These are phyloP conservation scores for Fregetta grallaria DNA, from an alignment of 2,113 vertebrate genomes.

Conservation along the genomic window DNA sequence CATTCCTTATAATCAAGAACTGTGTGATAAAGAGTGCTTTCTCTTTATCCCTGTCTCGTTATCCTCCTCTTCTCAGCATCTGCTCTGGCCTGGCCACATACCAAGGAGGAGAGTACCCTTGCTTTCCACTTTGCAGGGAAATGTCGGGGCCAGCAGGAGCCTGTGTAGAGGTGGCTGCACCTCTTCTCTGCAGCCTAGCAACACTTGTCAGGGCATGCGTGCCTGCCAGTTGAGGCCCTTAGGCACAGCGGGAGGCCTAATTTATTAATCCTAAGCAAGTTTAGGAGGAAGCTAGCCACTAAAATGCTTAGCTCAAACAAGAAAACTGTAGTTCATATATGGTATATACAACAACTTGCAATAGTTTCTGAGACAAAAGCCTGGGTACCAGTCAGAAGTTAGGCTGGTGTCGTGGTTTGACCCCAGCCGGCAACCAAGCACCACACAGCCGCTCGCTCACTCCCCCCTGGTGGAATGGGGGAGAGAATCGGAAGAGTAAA, in stretches of 20 bases:
- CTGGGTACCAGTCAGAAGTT: not conserved
- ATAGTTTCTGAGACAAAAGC: not conserved
- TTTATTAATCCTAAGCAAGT: not conserved
- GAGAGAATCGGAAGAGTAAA: too few relatives aligned
- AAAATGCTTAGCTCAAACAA: not conserved
- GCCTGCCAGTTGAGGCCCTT: too few relatives aligned
- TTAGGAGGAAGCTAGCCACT: not conserved
- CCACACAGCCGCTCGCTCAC: too few relatives aligned
- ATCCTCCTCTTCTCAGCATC: not conserved
- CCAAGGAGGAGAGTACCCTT: rapidly evolving
- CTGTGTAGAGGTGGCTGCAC: too few relatives aligned
- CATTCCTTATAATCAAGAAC: not conserved
- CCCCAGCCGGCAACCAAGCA: too few relatives aligned
- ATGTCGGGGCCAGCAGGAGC: not conserved
- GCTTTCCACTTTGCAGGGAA: not conserved
- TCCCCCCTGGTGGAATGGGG: too few relatives aligned
- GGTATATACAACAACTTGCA: rapidly evolving
- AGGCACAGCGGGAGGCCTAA: not conserved
- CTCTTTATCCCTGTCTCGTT: not conserved
- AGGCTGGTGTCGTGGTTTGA: too few relatives aligned
- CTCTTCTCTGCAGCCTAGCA: not conserved
- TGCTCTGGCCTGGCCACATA: not conserved
- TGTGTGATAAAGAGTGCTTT: not conserved
- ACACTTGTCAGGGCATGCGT: not conserved
- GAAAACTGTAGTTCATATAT: not conserved